Base-by-base conservation (phyloP, 2,797 vertebrate species). In the Amniataba percoides region DNA sequence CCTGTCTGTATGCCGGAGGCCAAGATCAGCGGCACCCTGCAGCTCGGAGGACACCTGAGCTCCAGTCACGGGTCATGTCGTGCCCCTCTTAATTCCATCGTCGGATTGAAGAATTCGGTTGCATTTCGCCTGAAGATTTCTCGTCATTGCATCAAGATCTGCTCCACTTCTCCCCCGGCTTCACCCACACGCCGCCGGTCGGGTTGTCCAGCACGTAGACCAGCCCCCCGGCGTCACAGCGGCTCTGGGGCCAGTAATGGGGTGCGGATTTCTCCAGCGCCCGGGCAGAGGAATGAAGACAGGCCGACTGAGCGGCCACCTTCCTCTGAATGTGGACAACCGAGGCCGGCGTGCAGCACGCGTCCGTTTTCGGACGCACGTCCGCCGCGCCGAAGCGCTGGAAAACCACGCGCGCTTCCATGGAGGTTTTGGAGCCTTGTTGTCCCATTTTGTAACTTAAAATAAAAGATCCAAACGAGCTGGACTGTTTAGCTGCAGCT, bases 161-260 rank as follows among this genome's bases (percentile, higher is more conserved):
- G 58, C 81, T 91, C 86, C 87, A 89, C 74, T 58, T 89, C 46
- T 92, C 91, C 19, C 31, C 84, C 0, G 89, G 91, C 46, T 90
- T 95, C 71, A 95, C 83, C 95, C 95, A 95, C 73, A 95, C 93
- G 19, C 95, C 95, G 1, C 94, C 95, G 8, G 94, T 95, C 3
- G 95, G 92, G 62, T 95, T 92, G 27, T 95, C 94, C 85, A 95
- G 78, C 59, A 95, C 93, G 51, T 94, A 96, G 62, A 94, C 93
- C 67, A 96, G 88, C 9, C 86, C 95, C 0, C 53, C 77, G 45
- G 76, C 19, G 71, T 93, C 84, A 55, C 75, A 34, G 78, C 75
- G 64, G 55, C 77, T 65, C 0, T 76, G 89, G 14, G 76, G 71
- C 89, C 88, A 85, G 1, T 77, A 57, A 7, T 74, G 67, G 19